Base-by-base conservation (phyloP, 2,113 vertebrate genomes). In the Myocastor coypus region DNA sequence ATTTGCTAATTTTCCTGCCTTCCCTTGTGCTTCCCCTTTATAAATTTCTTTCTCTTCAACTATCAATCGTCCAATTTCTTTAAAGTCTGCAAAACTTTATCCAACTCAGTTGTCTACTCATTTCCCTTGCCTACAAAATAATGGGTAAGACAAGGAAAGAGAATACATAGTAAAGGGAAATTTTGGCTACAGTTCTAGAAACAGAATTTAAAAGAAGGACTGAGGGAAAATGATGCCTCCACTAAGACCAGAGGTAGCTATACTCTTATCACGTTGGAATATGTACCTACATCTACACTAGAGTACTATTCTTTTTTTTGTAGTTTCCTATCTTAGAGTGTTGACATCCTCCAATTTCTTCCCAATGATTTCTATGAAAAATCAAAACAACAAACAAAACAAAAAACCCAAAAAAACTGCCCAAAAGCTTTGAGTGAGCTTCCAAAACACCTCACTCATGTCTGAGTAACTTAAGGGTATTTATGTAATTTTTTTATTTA, bases 401-500 rank as follows among this genome's bases (percentile, higher is more conserved):
- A 68, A 64, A 57, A 52, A 52, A 52, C 52, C 52, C 52, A 52
- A 52, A 52, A 52, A 52, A 52, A 10, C 10, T 52, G 10, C 52
- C 52, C 52, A 52, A 52, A 52, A 52, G 46, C 46, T 2, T n/a
- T n/a, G n/a, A n/a, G n/a, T n/a, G n/a, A n/a, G n/a, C n/a, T 11
- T 11, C 52, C 52, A 2, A 52, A 52, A 52, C 52, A 61, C 59
- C 30, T 68, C 30, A 68, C 16, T 68, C 5, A n/a, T n/a, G 52
- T 83, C 89, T 91, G 71, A 16, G 42, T 75, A 94, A 94, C 80
- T 32, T 52, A 93, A 96, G 78, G 30, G 55, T 22, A 66, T 91
- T 93, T 96, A 91, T 75, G n/a, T 94, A 78, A n/a, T n/a, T n/a
- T n/a, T n/a, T n/a, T n/a, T 22, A 66, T 91, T 93, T 96, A 91